These are phyloP conservation scores for Erinaceus europaeus DNA, from an alignment of 2,113 vertebrate species.

Conservation along the genomic window DNA sequence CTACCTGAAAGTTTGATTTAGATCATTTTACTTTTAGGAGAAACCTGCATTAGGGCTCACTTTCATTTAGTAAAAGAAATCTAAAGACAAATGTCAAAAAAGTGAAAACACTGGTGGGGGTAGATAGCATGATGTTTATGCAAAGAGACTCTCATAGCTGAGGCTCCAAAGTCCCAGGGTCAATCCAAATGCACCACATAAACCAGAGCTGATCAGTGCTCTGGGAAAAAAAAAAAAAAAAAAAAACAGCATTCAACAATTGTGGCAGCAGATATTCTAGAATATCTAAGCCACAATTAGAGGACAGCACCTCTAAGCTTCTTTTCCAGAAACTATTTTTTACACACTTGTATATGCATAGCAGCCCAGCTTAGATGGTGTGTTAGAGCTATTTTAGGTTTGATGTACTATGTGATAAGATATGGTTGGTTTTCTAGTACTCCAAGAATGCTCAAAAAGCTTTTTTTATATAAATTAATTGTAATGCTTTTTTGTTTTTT, in stretches of 20 bases:
- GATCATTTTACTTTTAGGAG: background rate
- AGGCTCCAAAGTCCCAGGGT: no score
- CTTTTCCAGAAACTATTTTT: background rate
- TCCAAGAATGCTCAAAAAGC: background rate
- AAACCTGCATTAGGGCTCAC: background rate
- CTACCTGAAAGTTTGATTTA: background rate
- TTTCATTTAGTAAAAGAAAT: background rate
- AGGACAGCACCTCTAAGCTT: background rate
- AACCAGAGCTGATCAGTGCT: no score
- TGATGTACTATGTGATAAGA: background rate
- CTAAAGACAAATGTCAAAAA: background rate
- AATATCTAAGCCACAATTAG: no score
- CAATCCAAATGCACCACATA: no score
- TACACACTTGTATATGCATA: background rate
- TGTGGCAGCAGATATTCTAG: no score
- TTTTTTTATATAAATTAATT: background rate
- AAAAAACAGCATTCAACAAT: no score
- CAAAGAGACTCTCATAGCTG: no score
- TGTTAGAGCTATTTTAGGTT: background rate
- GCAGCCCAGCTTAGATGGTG: background rate
- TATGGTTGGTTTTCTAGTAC: background rate
- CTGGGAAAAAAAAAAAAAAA: background rate
- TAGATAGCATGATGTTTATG: no score
- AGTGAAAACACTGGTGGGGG: no score
- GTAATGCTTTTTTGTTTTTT: background rate